Base-by-base conservation (phyloP, 2,888 invertebrate genomes). In the Cremastobaeus sp. region DNA sequence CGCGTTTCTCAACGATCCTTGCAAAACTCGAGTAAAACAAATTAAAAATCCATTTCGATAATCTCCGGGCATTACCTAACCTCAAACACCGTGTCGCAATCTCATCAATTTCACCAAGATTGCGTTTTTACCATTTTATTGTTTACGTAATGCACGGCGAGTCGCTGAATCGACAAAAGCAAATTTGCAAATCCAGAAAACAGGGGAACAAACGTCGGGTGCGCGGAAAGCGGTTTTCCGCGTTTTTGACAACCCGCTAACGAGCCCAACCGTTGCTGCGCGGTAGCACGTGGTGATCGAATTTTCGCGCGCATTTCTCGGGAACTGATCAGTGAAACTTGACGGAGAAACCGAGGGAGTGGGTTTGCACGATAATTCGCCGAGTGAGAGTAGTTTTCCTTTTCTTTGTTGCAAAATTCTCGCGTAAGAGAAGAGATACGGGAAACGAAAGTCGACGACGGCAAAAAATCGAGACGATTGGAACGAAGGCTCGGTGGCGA, bases 311-410 rank as follows among this genome's bases (percentile, higher is more conserved):
- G 35, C 18, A 32, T 0, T 59, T 59, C 68, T 35, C 11, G 35
- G 54, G 55, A 54, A 65, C 55, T 60, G 28, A 43, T 57, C 48
- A 48, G 69, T 50, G 68, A 62, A 73, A 73, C 55, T 71, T 48
- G 59, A 69, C 71, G 77, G 78, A 78, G 78, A 79, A 79, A 78
- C 78, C 77, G 39, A 78, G 77, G 34, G 78, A 79, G 79, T 77
- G 76, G 76, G 57, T 52, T 66, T 15, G 77, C 71, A 52, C 71
- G 60, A 71, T 47, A 68, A 50, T 52, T 74, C 52, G 55, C 71
- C 64, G 55, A 77, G 79, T 78, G 79, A 79, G 78, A 78, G 79
- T 78, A 32, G 28, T 64, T 45, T 66, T 68, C 59, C 57, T 68
- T 68, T 68, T 64, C 54, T 62, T 55, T 59, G 45, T 68, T 41